Evolutionary conservation across 2,797 vertebrate genomes (phyloP).

Genomic region (Pseudochirops corinnae): DNA sequence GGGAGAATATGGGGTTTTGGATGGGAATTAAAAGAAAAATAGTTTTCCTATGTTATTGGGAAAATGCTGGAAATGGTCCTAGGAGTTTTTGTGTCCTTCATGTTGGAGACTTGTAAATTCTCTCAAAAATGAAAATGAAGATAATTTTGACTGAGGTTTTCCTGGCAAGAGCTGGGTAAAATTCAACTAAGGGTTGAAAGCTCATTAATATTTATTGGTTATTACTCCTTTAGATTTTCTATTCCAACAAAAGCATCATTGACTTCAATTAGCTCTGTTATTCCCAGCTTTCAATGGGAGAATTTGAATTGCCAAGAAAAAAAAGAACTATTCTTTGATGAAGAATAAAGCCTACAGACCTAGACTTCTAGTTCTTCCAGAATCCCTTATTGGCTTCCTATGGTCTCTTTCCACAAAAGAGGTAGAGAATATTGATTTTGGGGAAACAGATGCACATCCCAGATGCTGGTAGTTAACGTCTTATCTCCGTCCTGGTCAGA

Average conservation of each 20-base stretch:
- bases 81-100: constrained; percentile 20
- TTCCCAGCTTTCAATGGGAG: neutral
- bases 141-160: constrained; percentile 22
- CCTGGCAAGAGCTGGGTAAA: constrained; percentile 40
- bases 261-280: constrained; percentile 2
- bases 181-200: constrained; percentile 21
- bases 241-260: constrained; percentile 15
- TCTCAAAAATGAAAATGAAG: constrained; percentile 28
- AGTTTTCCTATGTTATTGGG: neutral
- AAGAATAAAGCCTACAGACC: neutral
- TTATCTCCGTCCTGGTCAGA: constrained; percentile 1
- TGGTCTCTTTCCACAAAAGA: neutral
- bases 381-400: neutral
- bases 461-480: neutral
- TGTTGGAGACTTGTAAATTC: constrained; percentile 6
- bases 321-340: neutral
- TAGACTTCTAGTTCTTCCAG: constrained; percentile 16
- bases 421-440: neutral
- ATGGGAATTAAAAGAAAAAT: neutral
- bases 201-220: neutral
- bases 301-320: neutral
- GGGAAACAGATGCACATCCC: constrained; percentile 17
- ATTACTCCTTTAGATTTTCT: neutral
- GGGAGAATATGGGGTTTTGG: neutral
- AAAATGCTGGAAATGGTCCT: neutral